Base-by-base conservation (phyloP, 2,888 invertebrate species). In the Caenorhabditis wallacei region DNA sequence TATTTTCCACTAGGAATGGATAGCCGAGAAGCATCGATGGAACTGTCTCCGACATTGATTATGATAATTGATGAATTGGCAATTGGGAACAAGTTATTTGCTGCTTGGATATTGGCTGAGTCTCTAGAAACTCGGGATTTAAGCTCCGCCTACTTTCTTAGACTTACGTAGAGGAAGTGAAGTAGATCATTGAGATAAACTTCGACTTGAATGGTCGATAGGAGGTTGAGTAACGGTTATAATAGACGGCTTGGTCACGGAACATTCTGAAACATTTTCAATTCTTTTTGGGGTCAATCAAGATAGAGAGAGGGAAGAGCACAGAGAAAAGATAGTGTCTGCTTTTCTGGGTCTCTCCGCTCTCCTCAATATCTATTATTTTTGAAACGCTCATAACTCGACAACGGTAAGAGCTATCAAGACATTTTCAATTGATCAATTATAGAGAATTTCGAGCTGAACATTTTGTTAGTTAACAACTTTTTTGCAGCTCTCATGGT, bases 131-230 rank as follows among this genome's bases (percentile, higher is more conserved):
- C 8, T n/a, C n/a, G n/a, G n/a, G n/a, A 1, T 24, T n/a, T 26
- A 24, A 10, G 26, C 13, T 7, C 48, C 10, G 4, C 1, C 16
- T 7, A 7, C 30, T 0, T 57, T 10, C 35, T 35, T 35, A 7
- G 0, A 37, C 63, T 48, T 10, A 80, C 80, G 74, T 80, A 2
- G 74, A 74, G 37, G 80, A 37, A 18, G 69, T 74, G 46, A 80
- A 80, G 30, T 63, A 74, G 18, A 80, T 63, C 80, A 80, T 74
- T n/a, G 80, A 80, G 11, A 80, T 24, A 22, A 69, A 80, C 13
- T 51, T n/a, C 7, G 80, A 74, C n/a, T 37, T 61, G 56, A 80
- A 80, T 4, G 80, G 80, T 13, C 80, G 18, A 18, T 61, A 46
- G 13, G 80, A 80, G 0, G 54, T 51, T 0, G 61, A 48, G n/a